These are phyloP conservation scores for Caenorhabditis macrosperma DNA, from an alignment of 2,888 invertebrate genomes.

Conservation along the genomic window DNA sequence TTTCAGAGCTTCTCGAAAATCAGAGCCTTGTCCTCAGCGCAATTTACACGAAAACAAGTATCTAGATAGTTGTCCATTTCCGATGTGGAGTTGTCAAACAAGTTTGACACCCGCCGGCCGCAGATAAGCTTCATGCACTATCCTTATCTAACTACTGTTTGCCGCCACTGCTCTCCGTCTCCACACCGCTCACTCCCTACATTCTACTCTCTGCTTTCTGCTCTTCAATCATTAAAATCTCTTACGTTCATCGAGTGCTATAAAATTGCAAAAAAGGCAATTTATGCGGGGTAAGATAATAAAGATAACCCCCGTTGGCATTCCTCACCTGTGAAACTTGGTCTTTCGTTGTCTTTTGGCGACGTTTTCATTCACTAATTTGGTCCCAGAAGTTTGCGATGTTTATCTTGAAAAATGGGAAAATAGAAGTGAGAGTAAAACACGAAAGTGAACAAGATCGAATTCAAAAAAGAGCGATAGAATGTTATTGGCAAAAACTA, in stretches of 20 bases:
- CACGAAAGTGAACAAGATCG: background rate
- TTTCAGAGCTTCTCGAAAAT: too few species aligned
- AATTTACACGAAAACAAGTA: too few species aligned
- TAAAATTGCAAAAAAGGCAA: slow-evolving; percentile 26
- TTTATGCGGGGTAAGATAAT: slow-evolving; percentile 5
- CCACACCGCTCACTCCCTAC: too few species aligned
- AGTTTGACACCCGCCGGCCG: background rate
- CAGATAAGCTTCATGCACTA: background rate
- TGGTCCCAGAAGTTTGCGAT: slow-evolving; percentile 50
- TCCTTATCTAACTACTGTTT: background rate
- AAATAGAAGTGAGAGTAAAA: background rate
- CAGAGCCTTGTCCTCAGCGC: too few species aligned
- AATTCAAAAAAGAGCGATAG: background rate
- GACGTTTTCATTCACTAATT: slow-evolving; percentile 39
- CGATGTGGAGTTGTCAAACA: background rate
- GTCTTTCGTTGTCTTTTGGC: slow-evolving; percentile 7
- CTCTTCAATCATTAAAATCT: background rate
- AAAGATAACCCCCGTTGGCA: slow-evolving; percentile 5
- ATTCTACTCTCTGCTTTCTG: slow-evolving; percentile 27
- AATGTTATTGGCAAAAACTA: too few species aligned
- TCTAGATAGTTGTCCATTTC: too few species aligned
- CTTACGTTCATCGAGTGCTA: slow-evolving; percentile 10
- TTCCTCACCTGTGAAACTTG: slow-evolving; percentile 42
- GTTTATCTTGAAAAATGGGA: background rate
- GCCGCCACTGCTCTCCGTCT: background rate